Evolutionary conservation across 2,113 vertebrate genomes (phyloP).

Genomic region (Zosterops japonicus): DNA sequence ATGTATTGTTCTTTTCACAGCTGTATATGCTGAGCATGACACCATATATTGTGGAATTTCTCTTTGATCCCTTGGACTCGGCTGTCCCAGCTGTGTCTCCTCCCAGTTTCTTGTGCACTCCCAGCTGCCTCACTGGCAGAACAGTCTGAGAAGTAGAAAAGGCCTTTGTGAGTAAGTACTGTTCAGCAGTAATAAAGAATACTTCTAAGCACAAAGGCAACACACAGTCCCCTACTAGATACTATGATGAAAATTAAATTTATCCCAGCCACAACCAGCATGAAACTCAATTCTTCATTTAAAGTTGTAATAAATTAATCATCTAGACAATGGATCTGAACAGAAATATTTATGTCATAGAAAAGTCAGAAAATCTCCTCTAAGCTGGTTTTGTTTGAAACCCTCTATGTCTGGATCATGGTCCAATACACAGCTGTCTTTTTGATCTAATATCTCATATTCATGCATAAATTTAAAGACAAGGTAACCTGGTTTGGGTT

Average conservation of each 20-base stretch:
- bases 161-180: background rate
- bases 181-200: background rate
- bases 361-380: background rate
- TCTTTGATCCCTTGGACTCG: background rate
- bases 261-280: background rate
- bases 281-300: background rate
- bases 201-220: background rate
- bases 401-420: background rate
- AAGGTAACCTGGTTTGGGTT: fast-evolving
- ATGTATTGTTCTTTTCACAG: too few species aligned
- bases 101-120: background rate
- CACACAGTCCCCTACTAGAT: background rate
- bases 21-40: background rate
- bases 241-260: background rate
- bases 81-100: background rate
- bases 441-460: background rate
- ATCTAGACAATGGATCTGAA: background rate
- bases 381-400: background rate
- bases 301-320: background rate
- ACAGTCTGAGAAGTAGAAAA: background rate
- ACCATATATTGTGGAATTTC: background rate
- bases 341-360: background rate
- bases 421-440: background rate
- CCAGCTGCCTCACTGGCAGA: background rate
- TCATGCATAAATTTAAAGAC: background rate